phyloP scores from a whole-genome alignment of 37 sponge, comb jelly and placozoan genomes.

The Aphrocallistes beatrix region DNA sequence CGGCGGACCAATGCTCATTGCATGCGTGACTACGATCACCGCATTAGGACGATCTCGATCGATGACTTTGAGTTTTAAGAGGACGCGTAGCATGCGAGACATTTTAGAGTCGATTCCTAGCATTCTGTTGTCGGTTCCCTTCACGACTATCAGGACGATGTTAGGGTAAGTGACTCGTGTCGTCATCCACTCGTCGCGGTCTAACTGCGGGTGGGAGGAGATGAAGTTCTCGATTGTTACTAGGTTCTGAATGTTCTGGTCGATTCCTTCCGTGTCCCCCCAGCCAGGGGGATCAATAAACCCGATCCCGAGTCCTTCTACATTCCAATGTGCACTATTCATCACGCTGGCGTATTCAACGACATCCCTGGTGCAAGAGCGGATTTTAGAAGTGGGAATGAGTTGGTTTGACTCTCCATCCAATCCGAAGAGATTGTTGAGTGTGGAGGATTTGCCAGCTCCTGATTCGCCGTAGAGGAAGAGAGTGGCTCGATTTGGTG shows the following conservation, averaged over 20 bases:
- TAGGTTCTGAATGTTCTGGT: not conserved
- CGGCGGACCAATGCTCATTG: not conserved
- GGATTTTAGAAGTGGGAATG: not conserved
- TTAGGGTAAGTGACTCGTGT: too few species aligned
- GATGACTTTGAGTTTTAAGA: not conserved
- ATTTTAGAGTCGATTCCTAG: not conserved
- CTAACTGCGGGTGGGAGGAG: not conserved
- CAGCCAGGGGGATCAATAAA: conserved; percentile 5
- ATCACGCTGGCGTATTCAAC: not conserved
- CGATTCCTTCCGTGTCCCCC: not conserved
- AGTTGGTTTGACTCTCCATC: too few species aligned
- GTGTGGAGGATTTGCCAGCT: not conserved
- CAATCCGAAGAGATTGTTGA: not conserved
- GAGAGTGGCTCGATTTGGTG: not conserved
- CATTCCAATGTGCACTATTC: not conserved
- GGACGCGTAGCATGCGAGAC: not conserved
- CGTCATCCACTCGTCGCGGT: too few species aligned
- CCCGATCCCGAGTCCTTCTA: not conserved
- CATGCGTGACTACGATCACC: not conserved
- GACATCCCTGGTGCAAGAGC: not conserved
- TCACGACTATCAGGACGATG: not conserved
- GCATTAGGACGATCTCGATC: not conserved
- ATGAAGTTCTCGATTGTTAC: not conserved
- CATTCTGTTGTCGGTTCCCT: not conserved
- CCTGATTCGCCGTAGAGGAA: not conserved